Evolutionary conservation across 1,140 invertebrate species (phyloP), one percentile per base, ranked within the genome.

Genomic region (Trichomalopsis sarcophagae): DNA sequence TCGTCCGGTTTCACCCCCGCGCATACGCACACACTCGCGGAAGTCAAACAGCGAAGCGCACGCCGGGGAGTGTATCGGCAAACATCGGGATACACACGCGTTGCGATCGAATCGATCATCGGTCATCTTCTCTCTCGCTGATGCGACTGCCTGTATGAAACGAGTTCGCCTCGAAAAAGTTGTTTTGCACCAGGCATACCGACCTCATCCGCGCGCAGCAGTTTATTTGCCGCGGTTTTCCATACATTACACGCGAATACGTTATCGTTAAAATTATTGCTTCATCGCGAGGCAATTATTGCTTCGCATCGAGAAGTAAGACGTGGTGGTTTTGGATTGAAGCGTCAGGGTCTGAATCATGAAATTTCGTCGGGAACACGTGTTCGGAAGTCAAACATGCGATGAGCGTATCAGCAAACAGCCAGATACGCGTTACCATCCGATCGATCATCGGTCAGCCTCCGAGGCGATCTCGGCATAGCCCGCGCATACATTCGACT

Each of bases 341-440:
- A 44, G 40, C 55, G 17, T 62, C 21, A n/a, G 3, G n/a, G 17
- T 6, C 55, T 62, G 68, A 71, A 71, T 33, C 68, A 71, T 30
- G 23, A 71, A 71, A 71, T 9, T 30, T 71, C 14, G 7, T 27
- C 2, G 23, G 23, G 30, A 33, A 71, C 68, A 33, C 68, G 68
- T 33, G 68, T 33, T 30, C 27, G 7, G 68, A 71, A 71, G 68
- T 71, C 68, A 33, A 71, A 71, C 27, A 30, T 27, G 44, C 30
- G 40, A 77, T 77, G 73, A 77, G 75, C n/a, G 9, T n/a, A 50
- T 77, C 30, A 50, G 40, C 23, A 77, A 77, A 77, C 44, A 77
- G 11, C 23, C 21, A 11, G n/a, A 50, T 27, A 77, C 40, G 44
- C 30, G 40, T 50, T 50, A 77, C n/a, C 9, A 77, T n/a, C 75